Evolutionary conservation across 2,113 vertebrate genomes (phyloP).

Genomic region (Ochotona princeps): DNA sequence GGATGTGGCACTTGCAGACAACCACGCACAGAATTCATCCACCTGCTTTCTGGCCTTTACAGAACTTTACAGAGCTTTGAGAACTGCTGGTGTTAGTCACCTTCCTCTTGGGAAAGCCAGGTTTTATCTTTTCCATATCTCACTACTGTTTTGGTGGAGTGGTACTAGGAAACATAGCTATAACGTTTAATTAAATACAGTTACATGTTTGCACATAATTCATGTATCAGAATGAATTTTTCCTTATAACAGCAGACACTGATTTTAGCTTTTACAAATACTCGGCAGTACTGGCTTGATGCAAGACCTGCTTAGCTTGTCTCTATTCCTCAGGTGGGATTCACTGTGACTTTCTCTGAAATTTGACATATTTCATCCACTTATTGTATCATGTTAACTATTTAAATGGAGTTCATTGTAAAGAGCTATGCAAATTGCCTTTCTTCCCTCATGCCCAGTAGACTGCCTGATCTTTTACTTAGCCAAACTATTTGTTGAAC

Average conservation of each 20-base stretch:
- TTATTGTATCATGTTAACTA: not conserved
- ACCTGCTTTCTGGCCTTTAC: not conserved
- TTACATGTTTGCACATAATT: not conserved
- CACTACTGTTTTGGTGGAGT: not conserved
- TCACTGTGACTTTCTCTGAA: not conserved
- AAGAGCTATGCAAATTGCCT: slow-evolving; percentile 42
- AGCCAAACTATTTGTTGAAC: slow-evolving; percentile 38
- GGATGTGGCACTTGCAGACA: not conserved
- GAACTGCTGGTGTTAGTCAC: not conserved
- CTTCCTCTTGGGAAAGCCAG: not conserved
- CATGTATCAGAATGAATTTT: not conserved
- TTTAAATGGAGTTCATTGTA: slow-evolving; percentile 26
- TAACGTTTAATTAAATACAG: not conserved
- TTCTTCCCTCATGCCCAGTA: slow-evolving; percentile 24
- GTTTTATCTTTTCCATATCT: not conserved
- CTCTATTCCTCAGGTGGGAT: not conserved
- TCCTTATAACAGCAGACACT: not conserved
- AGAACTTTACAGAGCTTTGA: not conserved
- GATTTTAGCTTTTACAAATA: not conserved
- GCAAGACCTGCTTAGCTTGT: not conserved
- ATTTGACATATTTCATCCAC: not conserved
- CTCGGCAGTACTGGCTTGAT: not conserved
- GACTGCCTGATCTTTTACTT: not conserved
- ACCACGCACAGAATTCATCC: not conserved
- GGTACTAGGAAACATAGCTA: not conserved